These are phyloP conservation scores for Alouatta caraya DNA, from an alignment of 2,797 vertebrate genomes.

Conservation along the genomic window DNA sequence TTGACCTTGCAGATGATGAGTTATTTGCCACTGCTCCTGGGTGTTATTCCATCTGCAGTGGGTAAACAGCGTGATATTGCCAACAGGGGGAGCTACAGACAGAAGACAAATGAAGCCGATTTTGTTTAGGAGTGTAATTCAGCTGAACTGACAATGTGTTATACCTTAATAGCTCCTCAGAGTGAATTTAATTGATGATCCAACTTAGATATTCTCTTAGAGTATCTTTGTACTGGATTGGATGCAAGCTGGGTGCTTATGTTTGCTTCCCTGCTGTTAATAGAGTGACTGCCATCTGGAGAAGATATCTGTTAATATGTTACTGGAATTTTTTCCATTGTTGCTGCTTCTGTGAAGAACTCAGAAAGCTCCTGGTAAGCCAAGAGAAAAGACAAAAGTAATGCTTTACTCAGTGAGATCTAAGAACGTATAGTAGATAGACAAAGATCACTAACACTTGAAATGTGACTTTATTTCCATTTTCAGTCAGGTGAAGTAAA, in stretches of 20 bases:
- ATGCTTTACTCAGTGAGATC: neutral
- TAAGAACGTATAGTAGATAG: neutral
- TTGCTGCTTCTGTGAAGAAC: conserved; percentile 25
- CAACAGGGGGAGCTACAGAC: conserved; percentile 75
- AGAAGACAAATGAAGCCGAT: conserved; percentile 66
- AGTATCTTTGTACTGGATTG: conserved; percentile 49
- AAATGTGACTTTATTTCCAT: neutral
- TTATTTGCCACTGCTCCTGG: conserved; percentile 7
- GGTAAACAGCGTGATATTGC: conserved; percentile 59
- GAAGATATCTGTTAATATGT: conserved; percentile 47
- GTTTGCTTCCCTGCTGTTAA: conserved; percentile 68
- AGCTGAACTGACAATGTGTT: conserved; percentile 69
- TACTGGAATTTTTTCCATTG: conserved; percentile 30
- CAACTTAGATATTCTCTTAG: conserved; percentile 71
- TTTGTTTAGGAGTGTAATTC: conserved; percentile 64
- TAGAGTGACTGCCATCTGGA: conserved; percentile 71
- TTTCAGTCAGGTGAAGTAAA: neutral
- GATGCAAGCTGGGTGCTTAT: conserved; percentile 60
- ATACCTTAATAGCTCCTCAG: conserved; percentile 69
- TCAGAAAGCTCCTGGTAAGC: conserved; percentile 31
- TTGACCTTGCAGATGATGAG: conserved; percentile 67
- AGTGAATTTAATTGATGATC: conserved; percentile 74
- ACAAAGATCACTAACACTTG: neutral
- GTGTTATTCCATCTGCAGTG: conserved; percentile 32
- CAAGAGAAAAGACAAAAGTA: neutral